Percentiles rank a stretch among this genome's conserved stretches.
Evolutionary conservation across 2,797 vertebrate species (phyloP).

Genomic region (Allobates femoralis): DNA sequence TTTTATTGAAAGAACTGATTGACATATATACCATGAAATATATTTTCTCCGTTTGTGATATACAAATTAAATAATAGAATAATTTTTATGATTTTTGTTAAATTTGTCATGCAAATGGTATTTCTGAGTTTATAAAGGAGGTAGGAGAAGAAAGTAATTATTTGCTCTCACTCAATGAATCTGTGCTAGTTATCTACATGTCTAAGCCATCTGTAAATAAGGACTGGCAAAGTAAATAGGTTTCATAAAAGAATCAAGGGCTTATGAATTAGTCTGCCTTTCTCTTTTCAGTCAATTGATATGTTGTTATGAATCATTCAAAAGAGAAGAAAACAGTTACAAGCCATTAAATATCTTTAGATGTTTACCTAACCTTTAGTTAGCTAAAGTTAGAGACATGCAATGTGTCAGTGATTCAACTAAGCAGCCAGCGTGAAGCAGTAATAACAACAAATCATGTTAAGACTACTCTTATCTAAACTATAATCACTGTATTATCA

Average conservation of each 20-base stretch:
- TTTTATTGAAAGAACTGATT: too few relatives aligned
- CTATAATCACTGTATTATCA: not conserved
- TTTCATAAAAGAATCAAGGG: slow-evolving; percentile 38
- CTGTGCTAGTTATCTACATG: slow-evolving; percentile 18
- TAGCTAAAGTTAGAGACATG: slow-evolving; percentile 24
- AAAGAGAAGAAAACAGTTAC: slow-evolving; percentile 11
- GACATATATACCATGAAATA: not conserved
- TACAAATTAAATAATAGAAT: not conserved
- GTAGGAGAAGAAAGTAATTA: slow-evolving; percentile 6
- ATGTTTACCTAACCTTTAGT: slow-evolving; percentile 26
- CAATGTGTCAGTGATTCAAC: slow-evolving; percentile 18
- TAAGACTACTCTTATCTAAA: not conserved
- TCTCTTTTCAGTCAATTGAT: slow-evolving; percentile 32
- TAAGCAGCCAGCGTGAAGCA: slow-evolving; percentile 16
- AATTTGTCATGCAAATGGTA: too few relatives aligned
- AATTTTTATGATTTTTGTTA: not conserved
- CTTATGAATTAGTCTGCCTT: slow-evolving; percentile 23
- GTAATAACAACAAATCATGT: not conserved
- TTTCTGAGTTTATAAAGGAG: not conserved
- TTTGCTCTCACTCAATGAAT: slow-evolving; percentile 25
- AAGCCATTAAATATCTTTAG: slow-evolving; percentile 28
- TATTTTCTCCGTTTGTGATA: not conserved
- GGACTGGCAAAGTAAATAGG: slow-evolving; percentile 7
- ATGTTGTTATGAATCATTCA: slow-evolving; percentile 40
- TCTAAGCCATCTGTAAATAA: slow-evolving; percentile 38